Evolutionary conservation across 1,140 invertebrate genomes (phyloP).

Genomic region (Helicoverpa armigera): DNA sequence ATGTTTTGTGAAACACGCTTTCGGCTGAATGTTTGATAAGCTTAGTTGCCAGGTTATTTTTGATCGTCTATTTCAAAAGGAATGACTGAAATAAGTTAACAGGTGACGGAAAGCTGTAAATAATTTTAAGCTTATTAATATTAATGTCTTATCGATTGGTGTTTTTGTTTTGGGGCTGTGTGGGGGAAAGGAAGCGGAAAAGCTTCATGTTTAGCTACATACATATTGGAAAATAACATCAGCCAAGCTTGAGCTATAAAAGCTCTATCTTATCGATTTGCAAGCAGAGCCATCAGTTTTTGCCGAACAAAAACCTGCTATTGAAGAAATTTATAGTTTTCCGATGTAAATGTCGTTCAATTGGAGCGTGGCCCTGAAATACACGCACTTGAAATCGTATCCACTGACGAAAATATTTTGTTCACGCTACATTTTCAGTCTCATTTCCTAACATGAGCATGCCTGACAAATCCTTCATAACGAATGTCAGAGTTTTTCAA

Average conservation of each 20-base stretch:
- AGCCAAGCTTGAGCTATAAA: neutral
- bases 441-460: too few species aligned
- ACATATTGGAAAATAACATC: neutral
- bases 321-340: slow-evolving; percentile 20
- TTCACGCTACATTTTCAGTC: neutral
- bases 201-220: too few species aligned
- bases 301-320: slow-evolving; percentile 26
- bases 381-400: slow-evolving; percentile 15
- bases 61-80: neutral
- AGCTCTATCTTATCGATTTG: neutral
- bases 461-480: too few species aligned
- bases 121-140: neutral
- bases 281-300: slow-evolving; percentile 11
- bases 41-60: neutral
- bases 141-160: too few species aligned
- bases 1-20: slow-evolving; percentile 2
- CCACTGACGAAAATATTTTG: neutral
- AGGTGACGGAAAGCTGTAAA: neutral
- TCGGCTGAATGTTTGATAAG: slow-evolving; percentile 4
- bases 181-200: too few species aligned
- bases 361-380: slow-evolving; percentile 25
- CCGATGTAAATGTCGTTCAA: slow-evolving; percentile 26
- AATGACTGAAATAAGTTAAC: neutral
- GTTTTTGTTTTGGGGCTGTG: too few species aligned
- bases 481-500: too few species aligned